Evolutionary conservation across 2,888 invertebrate genomes (phyloP), one percentile per base, ranked within the genome.

Genomic region (Chrysina gloriosa): DNA sequence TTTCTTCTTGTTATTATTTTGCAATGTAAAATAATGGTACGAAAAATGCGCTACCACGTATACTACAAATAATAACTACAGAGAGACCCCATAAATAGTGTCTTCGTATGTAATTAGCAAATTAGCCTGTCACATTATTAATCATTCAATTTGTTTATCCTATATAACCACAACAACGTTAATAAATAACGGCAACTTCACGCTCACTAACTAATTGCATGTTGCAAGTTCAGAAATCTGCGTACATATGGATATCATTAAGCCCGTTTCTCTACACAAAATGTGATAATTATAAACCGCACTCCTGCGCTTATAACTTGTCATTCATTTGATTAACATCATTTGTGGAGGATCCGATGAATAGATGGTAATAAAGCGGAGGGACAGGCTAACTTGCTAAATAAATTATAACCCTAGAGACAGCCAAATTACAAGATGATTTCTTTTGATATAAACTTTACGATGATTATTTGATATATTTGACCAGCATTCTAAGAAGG

Each of bases 261-360:
- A 36, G 39, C 25, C 9, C 25, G 23, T 58, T 39, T 39, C 58
- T 58, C 25, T 23, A 9, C 25, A 39, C 39, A 39, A 7, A 39
- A 25, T 11, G 11, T n/a, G 14, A 9, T 23, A 58, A 58, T 39
- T 58, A 39, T 39, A 58, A 58, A 58, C 39, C 25, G 42, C 23
- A 58, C 39, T 11, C 23, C 3, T 11, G 23, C 56, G 39, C n/a
- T 58, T 58, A 25, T 39, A 58, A 58, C 39, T 39, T 58, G 39
- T 39, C 39, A 58, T 58, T 58, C 23, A 39, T 39, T 23, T 58
- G 58, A 58, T 58, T 58, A 58, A 39, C 31, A 25, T 58, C 58
- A 31, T 58, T 58, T 39, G 39, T 58, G 42, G 29, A 39, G 23
- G 39, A 58, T 39, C 39, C 58, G 6, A 39, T 58, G 25, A 58